phyloP scores from a whole-genome alignment of 1,140 invertebrate genomes.

The Euura saliciscinereae region DNA sequence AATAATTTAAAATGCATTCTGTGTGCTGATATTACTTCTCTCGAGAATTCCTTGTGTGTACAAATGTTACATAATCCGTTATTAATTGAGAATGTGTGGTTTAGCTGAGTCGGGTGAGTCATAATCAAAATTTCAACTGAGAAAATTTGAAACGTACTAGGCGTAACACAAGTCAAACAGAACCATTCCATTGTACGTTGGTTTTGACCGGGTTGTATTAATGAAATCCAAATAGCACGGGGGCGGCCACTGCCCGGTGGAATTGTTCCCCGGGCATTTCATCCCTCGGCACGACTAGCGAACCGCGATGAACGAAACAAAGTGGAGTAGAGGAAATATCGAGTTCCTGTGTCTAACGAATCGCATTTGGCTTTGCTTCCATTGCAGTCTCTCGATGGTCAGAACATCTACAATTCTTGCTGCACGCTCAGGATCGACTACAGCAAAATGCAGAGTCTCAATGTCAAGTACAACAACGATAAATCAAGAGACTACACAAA shows the following conservation, averaged over 20 bases:
- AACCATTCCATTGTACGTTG: constrained; percentile 32
- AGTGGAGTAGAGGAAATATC: not conserved
- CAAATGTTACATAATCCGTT: no score
- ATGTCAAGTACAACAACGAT: constrained; percentile 99
- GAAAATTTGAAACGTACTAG: not conserved
- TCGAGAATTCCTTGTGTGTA: not conserved
- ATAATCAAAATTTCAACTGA: not conserved
- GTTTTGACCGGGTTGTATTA: constrained; percentile 36
- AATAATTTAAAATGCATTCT: no score
- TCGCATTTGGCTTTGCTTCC: not conserved
- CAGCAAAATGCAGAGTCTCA: constrained; percentile 95
- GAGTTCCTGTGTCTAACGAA: not conserved
- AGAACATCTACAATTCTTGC: constrained; percentile 99
- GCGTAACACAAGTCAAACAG: constrained; percentile 26
- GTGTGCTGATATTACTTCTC: no score
- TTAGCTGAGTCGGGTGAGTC: no score
- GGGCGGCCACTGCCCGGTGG: constrained; percentile 8
- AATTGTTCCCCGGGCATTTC: not conserved
- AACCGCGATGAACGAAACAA: no score
- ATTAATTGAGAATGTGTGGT: no score
- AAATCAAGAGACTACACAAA: constrained; percentile 99
- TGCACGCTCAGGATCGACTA: constrained; percentile 99
- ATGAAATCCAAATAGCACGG: constrained; percentile 43
- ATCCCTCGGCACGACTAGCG: not conserved
- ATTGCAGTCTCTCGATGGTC: constrained; percentile 89